Base-by-base conservation (phyloP, 2,797 vertebrate species). In the Gymnodraco acuticeps region DNA sequence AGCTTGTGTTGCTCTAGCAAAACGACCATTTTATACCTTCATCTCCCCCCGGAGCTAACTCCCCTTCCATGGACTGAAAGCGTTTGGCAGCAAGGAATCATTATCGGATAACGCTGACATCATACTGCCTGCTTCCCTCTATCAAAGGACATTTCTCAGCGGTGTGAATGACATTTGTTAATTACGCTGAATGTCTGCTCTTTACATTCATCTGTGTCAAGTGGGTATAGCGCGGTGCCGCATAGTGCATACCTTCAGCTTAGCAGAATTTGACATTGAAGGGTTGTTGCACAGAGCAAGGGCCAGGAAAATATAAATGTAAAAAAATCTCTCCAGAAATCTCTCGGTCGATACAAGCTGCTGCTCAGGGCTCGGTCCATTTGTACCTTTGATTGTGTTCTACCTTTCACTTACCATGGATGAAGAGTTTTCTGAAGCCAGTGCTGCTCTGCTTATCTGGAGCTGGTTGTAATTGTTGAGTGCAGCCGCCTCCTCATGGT, bases 1-100 rank as follows among this genome's bases (percentile, higher is more conserved):
- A 94, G 92, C 88, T 81, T 86, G 75, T 89, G 89, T 91, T 92
- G 90, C 92, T 94, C 91, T 82, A 88, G 91, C 89, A 95, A 94
- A 95, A 93, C 90, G 90, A 92, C 91, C 88, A 83, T 92, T 94
- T 95, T 93, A 88, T 82, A 88, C 84, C 86, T 84, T 87, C 81
- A 79, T 65, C 77, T 19, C 9, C 69, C 78, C 51, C 31, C 48
- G 10, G 68, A 77, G 73, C 72, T 23, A 23, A 55, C 58, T 73
- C 65, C 74, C 61, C 74, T 84, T 67, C 8, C 48, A 61, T 43
- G 51, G 48, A 64, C 67, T 20, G 60, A 41, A 64, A 72, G 27
- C 60, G 63, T 55, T 67, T 43, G 43, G 66, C 46, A 61, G 41
- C 7, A 1, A 55, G 33, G 31, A 78, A 70, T 75, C 46, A 14